These are phyloP conservation scores for Hyppa rectilinea DNA, from an alignment of 2,888 invertebrate species.

Conservation along the genomic window DNA sequence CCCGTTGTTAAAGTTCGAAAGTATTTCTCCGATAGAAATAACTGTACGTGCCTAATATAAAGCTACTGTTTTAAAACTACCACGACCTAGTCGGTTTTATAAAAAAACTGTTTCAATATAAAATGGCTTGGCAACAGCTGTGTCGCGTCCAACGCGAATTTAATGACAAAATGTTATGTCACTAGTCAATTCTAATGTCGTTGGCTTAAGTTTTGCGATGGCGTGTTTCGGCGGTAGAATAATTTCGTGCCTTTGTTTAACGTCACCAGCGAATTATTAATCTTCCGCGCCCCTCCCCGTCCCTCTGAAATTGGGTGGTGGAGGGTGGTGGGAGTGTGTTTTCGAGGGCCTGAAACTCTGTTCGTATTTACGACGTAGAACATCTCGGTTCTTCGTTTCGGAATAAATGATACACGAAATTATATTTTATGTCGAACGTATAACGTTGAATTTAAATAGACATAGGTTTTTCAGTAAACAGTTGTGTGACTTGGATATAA, in stretches of 20 bases:
- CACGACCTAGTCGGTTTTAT: constrained; percentile 45
- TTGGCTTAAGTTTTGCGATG: constrained; percentile 44
- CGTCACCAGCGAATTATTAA: constrained; percentile 63
- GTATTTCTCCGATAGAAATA: constrained; percentile 34
- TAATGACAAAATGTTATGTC: constrained; percentile 33
- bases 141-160: constrained; percentile 56
- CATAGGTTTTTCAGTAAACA: constrained; percentile 21
- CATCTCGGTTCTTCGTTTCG: constrained; percentile 30
- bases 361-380: constrained; percentile 53
- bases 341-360: constrained; percentile 48
- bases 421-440: constrained; percentile 44
- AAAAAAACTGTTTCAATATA: constrained; percentile 64
- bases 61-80: constrained; percentile 45
- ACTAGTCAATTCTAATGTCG: constrained; percentile 17
- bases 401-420: constrained; percentile 53
- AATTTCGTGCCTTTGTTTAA: constrained; percentile 57
- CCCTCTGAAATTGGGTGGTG: constrained; percentile 38
- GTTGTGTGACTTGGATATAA: constrained; percentile 14
- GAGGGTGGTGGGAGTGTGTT: constrained; percentile 39
- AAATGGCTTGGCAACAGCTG: constrained; percentile 68
- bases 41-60: constrained; percentile 43
- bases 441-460: constrained; percentile 35
- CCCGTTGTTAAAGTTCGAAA: constrained; percentile 10
- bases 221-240: constrained; percentile 16
- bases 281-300: constrained; percentile 51